These are phyloP conservation scores for Conus ventricosus DNA, from an alignment of 1,140 invertebrate species.

Conservation along the genomic window DNA sequence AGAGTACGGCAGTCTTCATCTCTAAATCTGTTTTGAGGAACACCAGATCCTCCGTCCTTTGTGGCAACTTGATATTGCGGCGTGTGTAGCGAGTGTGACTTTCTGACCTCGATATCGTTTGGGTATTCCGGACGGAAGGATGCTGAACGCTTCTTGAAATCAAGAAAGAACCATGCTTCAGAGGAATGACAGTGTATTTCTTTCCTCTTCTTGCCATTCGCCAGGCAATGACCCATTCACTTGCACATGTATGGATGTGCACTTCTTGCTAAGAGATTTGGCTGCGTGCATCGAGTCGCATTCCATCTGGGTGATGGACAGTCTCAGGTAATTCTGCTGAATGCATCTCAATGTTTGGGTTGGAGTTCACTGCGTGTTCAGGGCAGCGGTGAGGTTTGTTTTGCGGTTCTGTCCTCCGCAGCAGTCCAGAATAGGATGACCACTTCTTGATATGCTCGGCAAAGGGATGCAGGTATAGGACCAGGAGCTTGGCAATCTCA, in stretches of 20 bases:
- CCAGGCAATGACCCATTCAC: slow-evolving; percentile 44
- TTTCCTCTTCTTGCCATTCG: slow-evolving; percentile 32
- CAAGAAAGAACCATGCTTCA: slow-evolving; percentile 40
- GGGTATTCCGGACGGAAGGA: background rate
- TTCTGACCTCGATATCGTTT: slow-evolving; percentile 24
- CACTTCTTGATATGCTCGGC: slow-evolving; percentile 25
- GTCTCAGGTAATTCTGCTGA: slow-evolving; percentile 59
- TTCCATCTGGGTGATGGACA: slow-evolving; percentile 61
- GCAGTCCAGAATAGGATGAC: slow-evolving; percentile 66
- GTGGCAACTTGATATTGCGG: slow-evolving; percentile 30
- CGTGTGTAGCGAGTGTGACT: slow-evolving; percentile 42
- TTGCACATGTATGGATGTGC: slow-evolving; percentile 31
- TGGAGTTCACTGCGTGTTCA: background rate
- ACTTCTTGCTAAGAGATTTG: slow-evolving; percentile 53
- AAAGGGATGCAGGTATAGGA: slow-evolving; percentile 13
- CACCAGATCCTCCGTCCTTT: background rate
- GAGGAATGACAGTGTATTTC: slow-evolving; percentile 34
- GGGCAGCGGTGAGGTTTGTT: background rate
- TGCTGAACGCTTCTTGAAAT: slow-evolving; percentile 31
- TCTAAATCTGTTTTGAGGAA: slow-evolving; percentile 34
- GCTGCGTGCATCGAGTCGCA: slow-evolving; percentile 56
- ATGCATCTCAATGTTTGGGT: background rate
- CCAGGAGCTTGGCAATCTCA: slow-evolving; percentile 41
- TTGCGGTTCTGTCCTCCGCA: slow-evolving; percentile 59
- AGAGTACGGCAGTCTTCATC: background rate